These are phyloP conservation scores for Drosophila micromelanica DNA, from an alignment of 1,140 invertebrate genomes.

Conservation along the genomic window DNA sequence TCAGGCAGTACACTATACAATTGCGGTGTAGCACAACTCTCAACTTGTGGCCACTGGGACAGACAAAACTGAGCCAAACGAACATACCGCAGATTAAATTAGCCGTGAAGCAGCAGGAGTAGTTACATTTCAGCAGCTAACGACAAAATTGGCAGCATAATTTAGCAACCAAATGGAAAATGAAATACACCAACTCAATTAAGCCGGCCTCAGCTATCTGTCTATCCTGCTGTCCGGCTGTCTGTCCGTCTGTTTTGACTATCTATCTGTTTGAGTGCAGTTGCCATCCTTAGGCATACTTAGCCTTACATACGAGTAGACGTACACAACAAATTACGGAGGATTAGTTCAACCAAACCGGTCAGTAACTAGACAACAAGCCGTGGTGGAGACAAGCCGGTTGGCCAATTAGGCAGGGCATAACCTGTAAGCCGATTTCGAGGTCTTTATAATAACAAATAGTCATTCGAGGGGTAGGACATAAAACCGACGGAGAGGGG, in stretches of 20 bases:
- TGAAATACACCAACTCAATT: slow-evolving; percentile 58
- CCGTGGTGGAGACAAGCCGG: neutral
- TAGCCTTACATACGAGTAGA: slow-evolving; percentile 8
- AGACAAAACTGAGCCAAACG: neutral
- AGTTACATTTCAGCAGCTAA: slow-evolving; percentile 27
- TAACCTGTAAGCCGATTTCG: slow-evolving; percentile 37
- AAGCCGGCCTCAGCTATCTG: slow-evolving; percentile 16
- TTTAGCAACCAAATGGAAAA: slow-evolving; percentile 50
- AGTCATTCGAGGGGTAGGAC: neutral
- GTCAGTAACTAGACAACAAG: slow-evolving; percentile 26
- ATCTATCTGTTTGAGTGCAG: neutral
- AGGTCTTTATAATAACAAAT: slow-evolving; percentile 33
- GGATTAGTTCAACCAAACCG: slow-evolving; percentile 29
- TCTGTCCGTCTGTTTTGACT: neutral
- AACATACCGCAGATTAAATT: slow-evolving; percentile 43
- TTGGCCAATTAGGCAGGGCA: slow-evolving; percentile 40
- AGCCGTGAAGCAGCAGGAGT: slow-evolving; percentile 13
- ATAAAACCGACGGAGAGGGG: neutral
- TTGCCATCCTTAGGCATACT: slow-evolving; percentile 2
- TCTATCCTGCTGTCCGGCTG: neutral
- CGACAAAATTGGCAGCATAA: slow-evolving; percentile 31
- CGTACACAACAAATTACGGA: slow-evolving; percentile 24
- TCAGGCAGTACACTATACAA: neutral
- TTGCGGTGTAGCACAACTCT: too few relatives aligned
- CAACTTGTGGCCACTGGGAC: neutral